phyloP scores from a whole-genome alignment of 2,888 invertebrate genomes.

The Yponomeuta cagnagella region DNA sequence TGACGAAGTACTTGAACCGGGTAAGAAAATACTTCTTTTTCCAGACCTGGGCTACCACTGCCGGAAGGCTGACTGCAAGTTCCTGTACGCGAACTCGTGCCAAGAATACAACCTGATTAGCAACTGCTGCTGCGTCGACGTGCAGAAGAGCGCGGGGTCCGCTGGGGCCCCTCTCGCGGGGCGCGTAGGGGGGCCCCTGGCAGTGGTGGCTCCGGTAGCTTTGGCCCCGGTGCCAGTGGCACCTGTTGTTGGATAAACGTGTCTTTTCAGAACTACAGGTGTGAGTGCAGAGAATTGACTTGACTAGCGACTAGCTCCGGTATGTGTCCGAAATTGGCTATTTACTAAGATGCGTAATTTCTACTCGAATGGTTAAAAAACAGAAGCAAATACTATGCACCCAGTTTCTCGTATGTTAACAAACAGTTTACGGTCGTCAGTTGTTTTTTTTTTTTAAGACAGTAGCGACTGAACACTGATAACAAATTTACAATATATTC shows the following conservation, averaged over 20 bases:
- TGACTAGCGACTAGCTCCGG: too few relatives aligned
- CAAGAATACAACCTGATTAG: slow-evolving; percentile 82
- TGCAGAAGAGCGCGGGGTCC: slow-evolving; percentile 43
- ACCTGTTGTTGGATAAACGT: slow-evolving; percentile 19
- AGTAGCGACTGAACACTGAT: too few relatives aligned
- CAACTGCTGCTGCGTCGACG: slow-evolving; percentile 82
- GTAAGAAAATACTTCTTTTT: slow-evolving; percentile 12
- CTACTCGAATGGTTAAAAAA: too few relatives aligned
- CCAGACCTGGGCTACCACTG: slow-evolving; percentile 77
- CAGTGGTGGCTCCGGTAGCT: slow-evolving; percentile 6
- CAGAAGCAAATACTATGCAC: not conserved
- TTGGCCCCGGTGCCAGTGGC: slow-evolving; percentile 26
- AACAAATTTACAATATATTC: too few relatives aligned
- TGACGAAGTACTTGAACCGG: too few relatives aligned
- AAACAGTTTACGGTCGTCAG: too few relatives aligned
- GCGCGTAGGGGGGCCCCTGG: not conserved
- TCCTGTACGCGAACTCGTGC: slow-evolving; percentile 84
- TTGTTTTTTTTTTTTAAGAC: too few relatives aligned
- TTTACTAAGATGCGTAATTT: too few relatives aligned
- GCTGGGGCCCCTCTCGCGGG: not conserved
- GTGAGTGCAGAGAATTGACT: too few relatives aligned
- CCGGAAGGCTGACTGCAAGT: slow-evolving; percentile 80
- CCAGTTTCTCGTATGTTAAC: not conserved
- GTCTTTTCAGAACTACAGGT: not conserved
- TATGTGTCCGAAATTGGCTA: too few relatives aligned